Conservation (phyloP, 2,113 vertebrate species). For the Perccottus glenii region DNA sequence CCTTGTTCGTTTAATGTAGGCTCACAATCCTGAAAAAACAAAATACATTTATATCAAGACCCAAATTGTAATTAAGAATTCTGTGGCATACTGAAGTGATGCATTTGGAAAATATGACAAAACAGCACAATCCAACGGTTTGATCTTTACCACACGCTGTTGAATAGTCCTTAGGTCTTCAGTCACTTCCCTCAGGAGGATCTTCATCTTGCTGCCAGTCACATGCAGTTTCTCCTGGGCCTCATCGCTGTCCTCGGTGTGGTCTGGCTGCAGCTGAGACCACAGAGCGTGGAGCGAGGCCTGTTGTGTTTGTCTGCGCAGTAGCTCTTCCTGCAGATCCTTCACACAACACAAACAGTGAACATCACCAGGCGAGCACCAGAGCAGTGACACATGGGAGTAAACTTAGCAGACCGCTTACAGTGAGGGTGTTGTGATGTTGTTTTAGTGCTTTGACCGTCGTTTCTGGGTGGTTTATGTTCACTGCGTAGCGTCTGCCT, state of each 20-base stretch:
- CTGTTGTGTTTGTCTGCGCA: conserved; percentile 76
- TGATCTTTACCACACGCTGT: conserved; percentile 80
- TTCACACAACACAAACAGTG: conserved; percentile 43
- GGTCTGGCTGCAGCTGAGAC: conserved; percentile 80
- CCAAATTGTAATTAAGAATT: background rate
- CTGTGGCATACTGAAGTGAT: background rate
- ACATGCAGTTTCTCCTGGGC: conserved; percentile 87
- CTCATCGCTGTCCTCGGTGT: conserved; percentile 79
- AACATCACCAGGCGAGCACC: background rate
- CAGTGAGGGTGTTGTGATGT: conserved; percentile 77
- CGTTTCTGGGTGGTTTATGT: conserved; percentile 63
- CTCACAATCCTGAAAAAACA: conserved; percentile 42
- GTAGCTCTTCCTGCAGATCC: conserved; percentile 86
- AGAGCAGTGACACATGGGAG: background rate
- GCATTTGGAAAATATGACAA: background rate
- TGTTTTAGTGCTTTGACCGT: conserved; percentile 66
- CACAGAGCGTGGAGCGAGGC: conserved; percentile 85
- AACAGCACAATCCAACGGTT: no score
- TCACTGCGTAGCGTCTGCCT: conserved; percentile 75
- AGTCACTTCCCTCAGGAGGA: conserved; percentile 83
- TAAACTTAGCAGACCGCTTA: conserved; percentile 40
- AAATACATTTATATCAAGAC: no score
- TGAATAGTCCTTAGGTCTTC: conserved; percentile 78
- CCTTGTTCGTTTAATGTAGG: background rate
- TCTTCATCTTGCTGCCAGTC: conserved; percentile 83